A percentile compares a stretch with the other conserved stretches of the same genome.
Evolutionary conservation across 2,797 vertebrate genomes (phyloP).

Genomic region (Macropus fuliginosus): DNA sequence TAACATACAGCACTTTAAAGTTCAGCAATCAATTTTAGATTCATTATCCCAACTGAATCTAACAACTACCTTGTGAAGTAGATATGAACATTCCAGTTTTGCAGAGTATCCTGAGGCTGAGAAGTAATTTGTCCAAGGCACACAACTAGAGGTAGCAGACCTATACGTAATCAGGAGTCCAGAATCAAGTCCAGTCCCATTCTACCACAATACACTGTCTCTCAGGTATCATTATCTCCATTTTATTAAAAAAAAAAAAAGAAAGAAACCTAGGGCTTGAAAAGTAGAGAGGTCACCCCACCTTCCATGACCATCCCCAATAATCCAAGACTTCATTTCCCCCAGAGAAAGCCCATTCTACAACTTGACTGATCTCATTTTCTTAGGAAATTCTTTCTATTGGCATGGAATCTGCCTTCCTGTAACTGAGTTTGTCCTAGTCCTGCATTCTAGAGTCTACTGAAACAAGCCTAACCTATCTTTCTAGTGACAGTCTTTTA

Average conservation of each 20-base stretch:
- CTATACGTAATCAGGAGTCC: neutral
- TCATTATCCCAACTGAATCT: neutral
- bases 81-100: neutral
- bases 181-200: neutral
- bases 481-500: neutral
- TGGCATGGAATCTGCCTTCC: neutral
- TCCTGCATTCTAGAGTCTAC: neutral
- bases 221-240: neutral
- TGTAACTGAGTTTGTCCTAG: neutral
- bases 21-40: neutral
- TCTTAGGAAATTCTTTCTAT: neutral
- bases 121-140: neutral
- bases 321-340: neutral
- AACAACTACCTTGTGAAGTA: neutral
- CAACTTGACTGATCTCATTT: neutral
- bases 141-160: neutral
- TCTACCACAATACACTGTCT: neutral
- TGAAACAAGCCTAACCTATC: neutral
- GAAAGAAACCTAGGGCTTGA: neutral
- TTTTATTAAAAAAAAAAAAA: neutral
- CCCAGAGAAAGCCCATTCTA: neutral
- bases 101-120: neutral
- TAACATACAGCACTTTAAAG: neutral
- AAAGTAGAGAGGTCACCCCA: neutral
- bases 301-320: neutral